Conservation (phyloP, 2,797 vertebrate genomes). For the Gobio occitaniae region DNA sequence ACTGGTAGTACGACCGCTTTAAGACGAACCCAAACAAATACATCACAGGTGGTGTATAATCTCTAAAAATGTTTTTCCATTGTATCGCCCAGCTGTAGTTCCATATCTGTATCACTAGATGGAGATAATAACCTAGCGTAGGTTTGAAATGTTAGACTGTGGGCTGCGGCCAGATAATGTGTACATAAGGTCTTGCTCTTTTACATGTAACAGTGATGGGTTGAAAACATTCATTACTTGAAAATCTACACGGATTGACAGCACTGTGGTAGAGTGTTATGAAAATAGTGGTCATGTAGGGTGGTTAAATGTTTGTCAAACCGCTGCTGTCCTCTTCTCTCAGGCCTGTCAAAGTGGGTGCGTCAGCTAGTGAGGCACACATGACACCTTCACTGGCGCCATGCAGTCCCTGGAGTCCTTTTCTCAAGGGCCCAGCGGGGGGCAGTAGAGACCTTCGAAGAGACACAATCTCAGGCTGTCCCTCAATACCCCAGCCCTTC, state of each 20-base stretch:
- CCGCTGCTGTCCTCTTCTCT: constrained; percentile 53
- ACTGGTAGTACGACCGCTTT: constrained; percentile 93
- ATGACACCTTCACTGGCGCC: constrained; percentile 82
- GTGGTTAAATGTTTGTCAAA: constrained; percentile 40
- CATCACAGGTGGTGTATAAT: constrained; percentile 81
- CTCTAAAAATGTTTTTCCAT: neutral
- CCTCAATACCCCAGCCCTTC: neutral
- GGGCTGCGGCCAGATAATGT: constrained; percentile 50
- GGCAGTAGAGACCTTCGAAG: constrained; percentile 48
- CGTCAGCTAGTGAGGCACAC: constrained; percentile 91
- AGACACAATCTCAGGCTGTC: constrained; percentile 9
- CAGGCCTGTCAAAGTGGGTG: constrained; percentile 97
- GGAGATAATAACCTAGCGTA: constrained; percentile 72
- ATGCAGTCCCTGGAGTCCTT: constrained; percentile 84
- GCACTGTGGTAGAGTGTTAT: constrained; percentile 51
- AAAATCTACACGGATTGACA: constrained; percentile 46
- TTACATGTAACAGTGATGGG: constrained; percentile 57
- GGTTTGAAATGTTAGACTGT: neutral
- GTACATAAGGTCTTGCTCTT: constrained; percentile 58
- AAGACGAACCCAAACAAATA: constrained; percentile 89
- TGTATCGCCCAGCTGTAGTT: constrained; percentile 37
- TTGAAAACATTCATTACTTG: constrained; percentile 56
- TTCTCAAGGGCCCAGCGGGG: constrained; percentile 72
- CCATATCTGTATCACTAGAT: constrained; percentile 72
- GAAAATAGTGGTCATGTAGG: constrained; percentile 51